Percentiles rank a stretch among this genome's conserved stretches.
These are phyloP conservation scores for Phrynocephalus guinanensis DNA, from an alignment of 2,797 vertebrate species.

Conservation along the genomic window DNA sequence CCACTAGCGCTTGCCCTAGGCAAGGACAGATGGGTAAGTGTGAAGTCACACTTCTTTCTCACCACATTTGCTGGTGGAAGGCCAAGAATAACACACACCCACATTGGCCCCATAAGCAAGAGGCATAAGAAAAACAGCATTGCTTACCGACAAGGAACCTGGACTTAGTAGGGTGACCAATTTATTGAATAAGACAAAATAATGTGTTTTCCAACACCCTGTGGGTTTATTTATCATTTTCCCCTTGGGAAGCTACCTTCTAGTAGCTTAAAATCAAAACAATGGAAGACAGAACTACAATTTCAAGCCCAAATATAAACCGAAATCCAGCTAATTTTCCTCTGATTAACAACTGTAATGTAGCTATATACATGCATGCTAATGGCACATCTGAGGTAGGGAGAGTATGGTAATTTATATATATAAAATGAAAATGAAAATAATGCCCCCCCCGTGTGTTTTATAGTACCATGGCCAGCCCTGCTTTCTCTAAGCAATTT, in stretches of 20 bases:
- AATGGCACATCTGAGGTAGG: too few relatives aligned
- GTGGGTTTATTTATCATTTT: neutral
- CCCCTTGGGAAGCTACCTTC: too few relatives aligned
- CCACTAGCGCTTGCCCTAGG: neutral
- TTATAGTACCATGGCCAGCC: neutral
- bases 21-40: neutral
- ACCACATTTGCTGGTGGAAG: neutral
- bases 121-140: neutral
- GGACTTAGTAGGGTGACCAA: neutral
- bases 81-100: neutral
- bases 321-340: too few relatives aligned
- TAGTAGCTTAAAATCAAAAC: too few relatives aligned
- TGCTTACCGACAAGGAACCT: neutral
- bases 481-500: neutral
- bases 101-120: neutral
- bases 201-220: neutral
- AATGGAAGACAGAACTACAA: too few relatives aligned
- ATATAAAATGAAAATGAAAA: neutral
- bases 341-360: too few relatives aligned
- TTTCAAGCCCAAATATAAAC: too few relatives aligned
- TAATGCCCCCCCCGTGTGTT: neutral
- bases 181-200: neutral
- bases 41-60: slow-evolving; percentile 14
- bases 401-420: too few relatives aligned
- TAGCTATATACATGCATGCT: too few relatives aligned